phyloP scores from a whole-genome alignment of 2,113 vertebrate genomes.

The Orthochromis malagaraziensis region DNA sequence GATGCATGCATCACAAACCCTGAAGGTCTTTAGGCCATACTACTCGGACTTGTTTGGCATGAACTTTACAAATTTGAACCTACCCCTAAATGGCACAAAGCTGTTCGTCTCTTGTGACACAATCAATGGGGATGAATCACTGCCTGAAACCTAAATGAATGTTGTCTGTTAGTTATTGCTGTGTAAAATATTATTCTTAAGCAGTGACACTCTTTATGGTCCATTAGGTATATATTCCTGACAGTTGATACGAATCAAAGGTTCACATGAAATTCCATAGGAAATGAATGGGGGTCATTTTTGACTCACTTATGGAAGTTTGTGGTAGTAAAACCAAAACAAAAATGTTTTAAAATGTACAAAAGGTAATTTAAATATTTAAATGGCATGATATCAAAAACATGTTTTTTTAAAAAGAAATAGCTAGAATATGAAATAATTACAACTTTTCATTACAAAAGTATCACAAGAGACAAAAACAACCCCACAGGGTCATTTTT shows the following conservation, averaged over 20 bases:
- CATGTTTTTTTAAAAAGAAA: not conserved
- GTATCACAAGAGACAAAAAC: not conserved
- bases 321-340: not conserved
- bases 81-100: no score
- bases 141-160: not conserved
- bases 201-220: not conserved
- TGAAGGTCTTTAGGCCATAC: no score
- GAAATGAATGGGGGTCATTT: not conserved
- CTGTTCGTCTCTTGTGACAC: no score
- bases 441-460: not conserved
- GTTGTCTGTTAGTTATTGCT: no score
- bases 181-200: not conserved
- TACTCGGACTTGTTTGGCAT: no score
- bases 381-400: not conserved
- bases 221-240: not conserved
- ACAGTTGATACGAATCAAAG: not conserved
- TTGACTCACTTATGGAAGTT: not conserved
- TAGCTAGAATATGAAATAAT: not conserved
- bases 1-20: not conserved
- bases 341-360: not conserved
- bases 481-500: not conserved
- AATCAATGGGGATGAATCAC: no score
- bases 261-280: not conserved
- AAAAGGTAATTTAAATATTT: not conserved
- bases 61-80: no score